These are phyloP conservation scores for Sphenopsis melanotis DNA, from an alignment of 2,797 vertebrate species.

Conservation along the genomic window DNA sequence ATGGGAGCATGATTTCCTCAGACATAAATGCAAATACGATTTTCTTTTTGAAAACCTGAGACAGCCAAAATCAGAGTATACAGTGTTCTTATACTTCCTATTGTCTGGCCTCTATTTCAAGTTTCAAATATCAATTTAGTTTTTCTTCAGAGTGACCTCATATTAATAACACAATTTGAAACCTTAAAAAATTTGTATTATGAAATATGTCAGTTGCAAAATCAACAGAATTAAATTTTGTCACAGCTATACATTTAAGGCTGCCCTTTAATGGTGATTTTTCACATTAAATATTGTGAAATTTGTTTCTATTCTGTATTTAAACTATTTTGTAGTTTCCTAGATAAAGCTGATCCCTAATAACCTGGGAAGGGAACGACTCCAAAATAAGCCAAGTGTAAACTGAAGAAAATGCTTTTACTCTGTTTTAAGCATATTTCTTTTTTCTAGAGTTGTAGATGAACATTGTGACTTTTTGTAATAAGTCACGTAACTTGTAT, in stretches of 20 bases:
- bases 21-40: neutral
- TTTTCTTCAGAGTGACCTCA: neutral
- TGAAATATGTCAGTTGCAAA: neutral
- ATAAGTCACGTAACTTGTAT: neutral
- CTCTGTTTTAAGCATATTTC: neutral
- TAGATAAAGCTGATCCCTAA: neutral
- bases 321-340: neutral
- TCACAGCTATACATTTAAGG: neutral
- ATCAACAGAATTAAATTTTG: neutral
- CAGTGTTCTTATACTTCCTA: neutral
- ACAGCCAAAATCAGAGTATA: neutral
- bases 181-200: neutral
- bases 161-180: neutral
- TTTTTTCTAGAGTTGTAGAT: neutral
- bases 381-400: neutral
- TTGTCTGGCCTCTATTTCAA: neutral
- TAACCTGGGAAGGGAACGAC: rapidly evolving
- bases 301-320: neutral
- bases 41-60: neutral
- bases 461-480: neutral
- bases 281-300: neutral
- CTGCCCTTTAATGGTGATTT: neutral
- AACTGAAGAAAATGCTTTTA: neutral
- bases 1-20: neutral
- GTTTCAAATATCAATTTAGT: neutral